Conservation (phyloP, 1,140 invertebrate species). For the Lanistes nyassanus region DNA sequence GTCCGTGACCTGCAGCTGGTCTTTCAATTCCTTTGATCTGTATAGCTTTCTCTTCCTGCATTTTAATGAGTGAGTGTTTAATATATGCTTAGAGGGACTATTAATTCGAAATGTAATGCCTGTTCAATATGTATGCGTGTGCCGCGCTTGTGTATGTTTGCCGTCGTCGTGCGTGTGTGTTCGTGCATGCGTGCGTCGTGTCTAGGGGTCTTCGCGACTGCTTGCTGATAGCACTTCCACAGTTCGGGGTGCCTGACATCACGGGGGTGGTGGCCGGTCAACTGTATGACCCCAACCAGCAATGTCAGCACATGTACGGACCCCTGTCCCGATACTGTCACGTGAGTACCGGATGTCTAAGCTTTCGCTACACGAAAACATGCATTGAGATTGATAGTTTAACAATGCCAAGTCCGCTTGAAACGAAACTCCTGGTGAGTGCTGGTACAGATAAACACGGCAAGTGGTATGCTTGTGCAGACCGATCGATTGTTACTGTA, state of each 20-base stretch:
- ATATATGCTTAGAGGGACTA: neutral
- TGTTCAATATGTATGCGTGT: neutral
- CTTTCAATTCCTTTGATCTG: too few species aligned
- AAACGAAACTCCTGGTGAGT: neutral
- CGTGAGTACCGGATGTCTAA: slow-evolving; percentile 30
- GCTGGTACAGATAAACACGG: neutral
- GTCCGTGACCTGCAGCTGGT: too few species aligned
- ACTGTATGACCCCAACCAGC: slow-evolving; percentile 38
- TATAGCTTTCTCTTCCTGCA: neutral
- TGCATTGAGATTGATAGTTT: neutral
- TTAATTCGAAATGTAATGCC: neutral
- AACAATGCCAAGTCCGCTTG: neutral
- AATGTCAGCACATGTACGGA: slow-evolving; percentile 45
- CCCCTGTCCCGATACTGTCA: slow-evolving; percentile 41
- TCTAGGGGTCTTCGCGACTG: slow-evolving; percentile 38
- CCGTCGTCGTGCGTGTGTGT: neutral
- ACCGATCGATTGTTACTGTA: too few species aligned
- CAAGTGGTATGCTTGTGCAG: neutral
- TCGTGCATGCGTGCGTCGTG: neutral
- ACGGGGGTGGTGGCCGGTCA: slow-evolving; percentile 39
- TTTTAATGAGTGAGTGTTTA: neutral
- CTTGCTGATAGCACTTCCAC: slow-evolving; percentile 28
- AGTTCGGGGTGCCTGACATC: slow-evolving; percentile 21
- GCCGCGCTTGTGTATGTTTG: slow-evolving; percentile 15
- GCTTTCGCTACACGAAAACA: neutral